phyloP scores from a whole-genome alignment of 2,888 invertebrate genomes.

The Bruchidius siliquastri region DNA sequence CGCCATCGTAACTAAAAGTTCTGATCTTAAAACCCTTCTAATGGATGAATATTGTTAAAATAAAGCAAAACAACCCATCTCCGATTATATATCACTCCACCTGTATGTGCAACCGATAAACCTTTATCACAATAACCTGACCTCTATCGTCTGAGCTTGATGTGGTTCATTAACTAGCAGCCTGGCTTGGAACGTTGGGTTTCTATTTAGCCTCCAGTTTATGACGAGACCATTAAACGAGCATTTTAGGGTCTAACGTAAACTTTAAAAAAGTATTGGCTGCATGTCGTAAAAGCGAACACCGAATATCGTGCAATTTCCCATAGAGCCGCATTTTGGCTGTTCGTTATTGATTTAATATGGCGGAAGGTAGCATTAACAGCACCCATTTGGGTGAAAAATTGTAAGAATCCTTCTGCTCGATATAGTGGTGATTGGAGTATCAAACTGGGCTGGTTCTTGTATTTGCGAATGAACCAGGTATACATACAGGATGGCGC shows the following conservation, averaged over 20 bases:
- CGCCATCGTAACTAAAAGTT: too few species aligned
- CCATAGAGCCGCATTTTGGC: not conserved
- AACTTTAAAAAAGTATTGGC: not conserved
- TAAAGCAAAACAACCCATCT: too few species aligned
- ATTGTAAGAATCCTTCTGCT: not conserved
- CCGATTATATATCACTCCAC: not conserved
- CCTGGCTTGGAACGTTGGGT: not conserved
- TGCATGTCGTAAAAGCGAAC: not conserved
- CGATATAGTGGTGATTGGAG: not conserved
- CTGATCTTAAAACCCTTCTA: too few species aligned
- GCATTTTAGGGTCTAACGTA: not conserved
- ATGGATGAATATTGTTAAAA: too few species aligned
- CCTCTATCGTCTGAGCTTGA: not conserved
- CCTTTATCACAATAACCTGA: not conserved
- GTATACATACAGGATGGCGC: too few species aligned
- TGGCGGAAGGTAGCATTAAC: not conserved
- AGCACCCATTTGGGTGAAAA: not conserved
- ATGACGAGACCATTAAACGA: not conserved
- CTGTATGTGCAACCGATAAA: not conserved
- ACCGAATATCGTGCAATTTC: not conserved
- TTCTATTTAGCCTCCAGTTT: not conserved
- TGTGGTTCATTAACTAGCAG: not conserved
- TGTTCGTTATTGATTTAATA: not conserved
- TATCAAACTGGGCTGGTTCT: not conserved
- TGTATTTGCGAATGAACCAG: too few species aligned